Evolutionary conservation across 1,140 invertebrate genomes (phyloP).

Genomic region (Schlechtendalia chinensis): DNA sequence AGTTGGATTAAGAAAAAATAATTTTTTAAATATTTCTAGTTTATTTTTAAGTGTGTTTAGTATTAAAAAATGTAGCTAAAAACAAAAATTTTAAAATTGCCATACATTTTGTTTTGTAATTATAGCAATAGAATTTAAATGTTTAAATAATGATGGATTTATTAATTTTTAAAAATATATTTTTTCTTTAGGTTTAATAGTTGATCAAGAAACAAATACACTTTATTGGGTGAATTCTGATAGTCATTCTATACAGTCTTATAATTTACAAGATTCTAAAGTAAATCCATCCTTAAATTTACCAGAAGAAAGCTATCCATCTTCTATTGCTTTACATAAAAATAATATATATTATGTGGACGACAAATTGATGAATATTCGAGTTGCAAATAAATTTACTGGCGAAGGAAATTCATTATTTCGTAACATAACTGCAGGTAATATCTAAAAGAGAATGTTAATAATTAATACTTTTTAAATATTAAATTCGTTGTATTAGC

Average conservation of each 20-base stretch:
- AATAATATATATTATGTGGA: conserved; percentile 64
- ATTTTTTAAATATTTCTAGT: too few relatives aligned
- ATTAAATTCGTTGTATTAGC: background rate
- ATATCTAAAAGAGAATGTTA: background rate
- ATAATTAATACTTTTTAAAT: background rate
- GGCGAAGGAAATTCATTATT: conserved; percentile 57
- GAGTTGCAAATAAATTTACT: conserved; percentile 60
- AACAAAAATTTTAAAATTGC: too few relatives aligned
- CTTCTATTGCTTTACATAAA: conserved; percentile 64
- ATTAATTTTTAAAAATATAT: background rate
- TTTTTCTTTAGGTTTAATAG: conserved; percentile 59
- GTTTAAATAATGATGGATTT: background rate
- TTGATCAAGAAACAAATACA: conserved; percentile 63
- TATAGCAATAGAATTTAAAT: too few relatives aligned
- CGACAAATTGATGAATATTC: conserved; percentile 61
- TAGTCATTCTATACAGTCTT: conserved; percentile 66
- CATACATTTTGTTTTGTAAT: too few relatives aligned
- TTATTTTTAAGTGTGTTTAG: too few relatives aligned
- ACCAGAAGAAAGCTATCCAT: conserved; percentile 55
- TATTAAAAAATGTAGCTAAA: too few relatives aligned
- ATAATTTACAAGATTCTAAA: conserved; percentile 60
- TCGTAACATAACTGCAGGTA: conserved; percentile 54
- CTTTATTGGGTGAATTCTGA: conserved; percentile 71
- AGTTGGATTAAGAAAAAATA: too few relatives aligned
- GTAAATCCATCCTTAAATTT: conserved; percentile 57